Evolutionary conservation across 2,113 vertebrate species (phyloP), one percentile per base, ranked within the genome.

Genomic region (Rhagologus leucostigma): DNA sequence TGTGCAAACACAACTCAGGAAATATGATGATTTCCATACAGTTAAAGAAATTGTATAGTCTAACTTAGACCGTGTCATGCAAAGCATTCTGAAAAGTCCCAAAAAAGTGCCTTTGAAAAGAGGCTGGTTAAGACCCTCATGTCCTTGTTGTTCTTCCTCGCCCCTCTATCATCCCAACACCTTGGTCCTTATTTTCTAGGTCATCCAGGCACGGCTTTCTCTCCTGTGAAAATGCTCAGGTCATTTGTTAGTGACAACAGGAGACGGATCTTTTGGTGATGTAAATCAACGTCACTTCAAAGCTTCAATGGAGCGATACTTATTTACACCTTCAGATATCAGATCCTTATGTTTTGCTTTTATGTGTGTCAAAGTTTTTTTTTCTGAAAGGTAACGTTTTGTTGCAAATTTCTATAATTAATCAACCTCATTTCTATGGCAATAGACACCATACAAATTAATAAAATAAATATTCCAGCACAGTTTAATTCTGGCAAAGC

Each of bases 211-310:
- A 64, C 7, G 39, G 49, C 41, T 86, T 92, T 57, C 60, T 84
- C 44, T 53, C 35, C 83, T 64, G 80, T 87, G 92, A 81, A 90
- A 95, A 89, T 3, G 65, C 79, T 77, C 90, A 71, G 96, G 96
- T 94, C 95, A 96, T 79, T 87, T 86, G 76, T 87, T 49, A 82
- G 88, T 84, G 90, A 93, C 96, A 95, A 86, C 64, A 73, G 74
- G 37, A 90, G 93, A 57, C 2, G 5, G 86, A 94, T 96, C 96
- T 94, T 89, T 92, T 62, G 88, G 80, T 87, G 93, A 94, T 87
- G 92, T 93, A 96, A 96, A 97, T 96, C 93, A 95, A 81, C 90
- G 96, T 96, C 96, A 96, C 90, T 96, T 96, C 95, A 95, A 96
- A 96, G 95, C 94, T 64, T 65, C 73, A 32, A 15, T 23, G 55